Evolutionary conservation across 2,113 vertebrate genomes (phyloP), one percentile per base, ranked within the genome.

Genomic region (Danionella cerebrum): DNA sequence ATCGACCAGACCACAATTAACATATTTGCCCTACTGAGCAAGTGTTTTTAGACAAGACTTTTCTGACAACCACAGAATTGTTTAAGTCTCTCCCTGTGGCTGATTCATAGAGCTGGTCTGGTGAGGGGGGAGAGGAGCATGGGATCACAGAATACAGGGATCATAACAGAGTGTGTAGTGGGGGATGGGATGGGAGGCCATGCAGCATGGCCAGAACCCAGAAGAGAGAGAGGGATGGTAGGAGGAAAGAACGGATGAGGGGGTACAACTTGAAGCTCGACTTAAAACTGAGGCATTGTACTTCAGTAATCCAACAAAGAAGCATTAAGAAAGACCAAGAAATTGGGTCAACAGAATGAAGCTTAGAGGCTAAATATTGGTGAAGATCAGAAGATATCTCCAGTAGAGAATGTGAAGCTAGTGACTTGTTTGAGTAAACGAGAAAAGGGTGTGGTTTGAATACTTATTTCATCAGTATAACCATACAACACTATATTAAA

Each of bases 61-160:
- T 58, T 19, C 54, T 47, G 41, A 53, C n/a, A 85, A 86, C 74
- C 86, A 80, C 74, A 45, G 79, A 58, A 89, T 73, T 73, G 81
- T 81, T 63, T 11, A 16, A 55, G 78, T 66, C 78, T 67, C 79
- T 82, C 82, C 78, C 84, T 82, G 70, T 72, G 83, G 78, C 82
- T 83, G 85, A 82, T 88, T 79, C 82, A 81, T 76, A 86, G 77
- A 78, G 67, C 83, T 67, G 29, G 70, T 58, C 59, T 67, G 47
- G 69, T 53, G 65, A 50, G 51, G 55, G 81, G 78, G 83, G 78
- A 77, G 69, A 57, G 76, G 77, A 79, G 78, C 76, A 77, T 78
- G 77, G 77, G 79, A 79, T 79, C 82, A 83, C 77, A 82, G 82
- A 80, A 81, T 67, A 47, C 67, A 65, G 69, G 72, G 81, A 81